A percentile compares a stretch with the other conserved stretches of the same genome.
These are phyloP conservation scores for Rattus norvegicus DNA, from an alignment of 2,113 vertebrate species.

Conservation along the genomic window DNA sequence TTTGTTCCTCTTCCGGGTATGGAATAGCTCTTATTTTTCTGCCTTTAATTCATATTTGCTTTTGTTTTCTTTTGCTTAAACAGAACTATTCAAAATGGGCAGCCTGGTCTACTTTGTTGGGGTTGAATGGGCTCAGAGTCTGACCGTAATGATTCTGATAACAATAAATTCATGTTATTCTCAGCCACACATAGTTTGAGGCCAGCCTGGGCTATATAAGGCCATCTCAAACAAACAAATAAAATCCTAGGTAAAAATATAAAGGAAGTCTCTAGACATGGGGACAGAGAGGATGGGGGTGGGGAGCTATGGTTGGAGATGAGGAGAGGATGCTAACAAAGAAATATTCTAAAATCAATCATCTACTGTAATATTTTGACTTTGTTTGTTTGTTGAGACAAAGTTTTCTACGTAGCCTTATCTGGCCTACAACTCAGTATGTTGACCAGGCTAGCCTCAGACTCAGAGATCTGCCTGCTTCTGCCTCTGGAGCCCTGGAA, in stretches of 20 bases:
- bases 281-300: neutral
- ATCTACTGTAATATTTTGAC: neutral
- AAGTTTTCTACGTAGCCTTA: neutral
- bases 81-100: neutral
- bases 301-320: neutral
- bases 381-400: conserved; percentile 16
- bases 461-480: neutral
- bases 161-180: neutral
- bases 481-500: neutral
- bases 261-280: neutral
- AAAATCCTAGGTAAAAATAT: neutral
- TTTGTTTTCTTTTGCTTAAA: neutral
- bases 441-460: neutral
- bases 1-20: neutral
- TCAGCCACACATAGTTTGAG: neutral
- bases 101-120: neutral
- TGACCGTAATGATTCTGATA: neutral
- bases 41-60: neutral
- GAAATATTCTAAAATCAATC: conserved; percentile 19
- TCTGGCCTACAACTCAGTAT: neutral
- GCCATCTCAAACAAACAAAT: neutral
- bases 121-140: neutral
- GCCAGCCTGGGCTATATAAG: neutral
- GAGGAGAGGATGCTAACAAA: neutral
- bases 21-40: neutral